Conservation (phyloP, 2,888 invertebrate genomes). For the Nymphalis c-album region DNA sequence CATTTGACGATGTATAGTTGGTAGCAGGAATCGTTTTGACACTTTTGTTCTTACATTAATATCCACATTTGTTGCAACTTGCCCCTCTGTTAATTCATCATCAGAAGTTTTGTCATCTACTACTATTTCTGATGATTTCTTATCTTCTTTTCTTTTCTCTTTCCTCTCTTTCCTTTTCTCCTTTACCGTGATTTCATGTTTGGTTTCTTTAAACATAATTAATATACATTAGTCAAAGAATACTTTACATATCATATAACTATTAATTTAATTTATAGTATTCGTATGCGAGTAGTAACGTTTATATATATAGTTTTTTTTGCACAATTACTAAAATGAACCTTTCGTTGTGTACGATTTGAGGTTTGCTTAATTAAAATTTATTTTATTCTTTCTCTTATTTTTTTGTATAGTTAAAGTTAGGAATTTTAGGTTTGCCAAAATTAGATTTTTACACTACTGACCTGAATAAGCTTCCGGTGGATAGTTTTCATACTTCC, state of each 20-base stretch:
- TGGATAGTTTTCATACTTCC: slow-evolving; percentile 80
- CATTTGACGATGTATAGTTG: slow-evolving; percentile 49
- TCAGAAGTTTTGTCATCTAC: slow-evolving; percentile 24
- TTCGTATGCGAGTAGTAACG: too few relatives aligned
- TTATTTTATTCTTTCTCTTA: too few relatives aligned
- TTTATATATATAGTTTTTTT: too few relatives aligned
- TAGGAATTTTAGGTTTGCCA: too few relatives aligned
- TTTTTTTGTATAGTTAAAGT: too few relatives aligned
- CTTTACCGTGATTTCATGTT: slow-evolving; percentile 37
- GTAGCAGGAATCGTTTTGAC: slow-evolving; percentile 57
- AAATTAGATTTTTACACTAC: slow-evolving; percentile 5
- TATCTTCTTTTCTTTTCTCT: slow-evolving; percentile 33
- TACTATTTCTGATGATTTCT: slow-evolving; percentile 35
- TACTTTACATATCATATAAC: not conserved
- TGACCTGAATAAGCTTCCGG: slow-evolving; percentile 51
- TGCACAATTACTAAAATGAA: too few relatives aligned
- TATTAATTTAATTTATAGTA: too few relatives aligned
- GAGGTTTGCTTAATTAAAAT: too few relatives aligned
- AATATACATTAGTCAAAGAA: not conserved
- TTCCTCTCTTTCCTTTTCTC: slow-evolving; percentile 41
- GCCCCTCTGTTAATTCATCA: slow-evolving; percentile 1
- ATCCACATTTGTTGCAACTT: slow-evolving; percentile 44
- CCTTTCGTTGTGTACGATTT: too few relatives aligned
- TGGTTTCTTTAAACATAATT: slow-evolving; percentile 41
- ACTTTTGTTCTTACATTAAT: slow-evolving; percentile 37